Evolutionary conservation across 1,140 invertebrate genomes (phyloP).

Genomic region (Ptiloglossa arizonensis): DNA sequence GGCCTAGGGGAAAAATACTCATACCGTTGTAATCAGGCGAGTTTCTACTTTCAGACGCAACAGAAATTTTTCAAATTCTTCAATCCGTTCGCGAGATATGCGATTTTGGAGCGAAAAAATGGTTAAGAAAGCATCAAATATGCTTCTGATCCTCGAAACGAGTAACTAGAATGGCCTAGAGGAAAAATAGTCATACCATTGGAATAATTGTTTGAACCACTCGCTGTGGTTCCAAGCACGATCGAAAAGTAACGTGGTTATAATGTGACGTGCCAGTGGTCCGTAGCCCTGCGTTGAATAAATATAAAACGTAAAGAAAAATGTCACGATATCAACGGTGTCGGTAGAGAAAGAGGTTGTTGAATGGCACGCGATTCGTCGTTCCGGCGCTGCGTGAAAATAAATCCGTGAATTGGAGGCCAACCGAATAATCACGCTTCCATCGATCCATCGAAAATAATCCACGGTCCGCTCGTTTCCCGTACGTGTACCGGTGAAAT

Average conservation of each 20-base stretch:
- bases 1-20: no score
- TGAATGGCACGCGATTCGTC: not conserved
- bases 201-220: no score
- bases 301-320: conserved; percentile 34
- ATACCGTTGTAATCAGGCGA: no score
- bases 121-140: no score
- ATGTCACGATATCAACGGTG: conserved; percentile 26
- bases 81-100: no score
- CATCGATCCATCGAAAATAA: conserved; percentile 47
- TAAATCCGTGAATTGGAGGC: conserved; percentile 32
- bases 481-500: not conserved
- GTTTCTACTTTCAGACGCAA: no score
- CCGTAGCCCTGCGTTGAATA: not conserved
- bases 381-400: not conserved
- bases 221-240: no score
- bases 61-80: no score
- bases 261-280: not conserved
- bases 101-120: no score
- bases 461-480: not conserved
- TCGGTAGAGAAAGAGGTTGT: not conserved
- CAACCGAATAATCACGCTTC: conserved; percentile 14
- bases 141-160: no score
- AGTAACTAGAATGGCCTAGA: no score
- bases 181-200: no score
- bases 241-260: not conserved